phyloP scores from a whole-genome alignment of 1,140 invertebrate genomes.

The Aphelinus certus region DNA sequence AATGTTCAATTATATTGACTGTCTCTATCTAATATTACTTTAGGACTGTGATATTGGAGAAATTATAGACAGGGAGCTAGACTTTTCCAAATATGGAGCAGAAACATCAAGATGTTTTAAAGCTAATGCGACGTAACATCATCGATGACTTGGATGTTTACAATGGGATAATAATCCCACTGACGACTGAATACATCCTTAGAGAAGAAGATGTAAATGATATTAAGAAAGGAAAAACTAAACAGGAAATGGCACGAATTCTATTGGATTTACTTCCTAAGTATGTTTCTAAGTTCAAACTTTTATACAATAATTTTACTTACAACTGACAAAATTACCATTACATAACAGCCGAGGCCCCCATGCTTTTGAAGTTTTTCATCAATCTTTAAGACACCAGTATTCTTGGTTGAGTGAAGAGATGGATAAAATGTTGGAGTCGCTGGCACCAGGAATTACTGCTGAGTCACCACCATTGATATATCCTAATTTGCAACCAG shows the following conservation, averaged over 20 bases:
- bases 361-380: slow-evolving; percentile 55
- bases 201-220: slow-evolving; percentile 48
- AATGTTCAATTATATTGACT: too few species aligned
- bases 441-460: slow-evolving; percentile 17
- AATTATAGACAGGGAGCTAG: slow-evolving; percentile 12
- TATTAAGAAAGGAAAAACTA: slow-evolving; percentile 48
- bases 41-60: slow-evolving; percentile 19
- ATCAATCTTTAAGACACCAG: slow-evolving; percentile 53
- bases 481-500: slow-evolving; percentile 55
- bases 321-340: neutral
- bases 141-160: slow-evolving; percentile 59
- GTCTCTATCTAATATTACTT: too few species aligned
- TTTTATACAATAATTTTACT: neutral
- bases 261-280: slow-evolving; percentile 54
- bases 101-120: slow-evolving; percentile 52
- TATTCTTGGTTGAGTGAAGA: slow-evolving; percentile 57
- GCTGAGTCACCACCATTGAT: slow-evolving; percentile 33
- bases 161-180: slow-evolving; percentile 53
- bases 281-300: slow-evolving; percentile 44
- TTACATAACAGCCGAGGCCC: slow-evolving; percentile 51
- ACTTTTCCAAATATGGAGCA: slow-evolving; percentile 51
- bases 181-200: slow-evolving; percentile 53
- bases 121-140: slow-evolving; percentile 43
- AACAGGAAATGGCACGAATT: slow-evolving; percentile 46
- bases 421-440: slow-evolving; percentile 50